These are phyloP conservation scores for Hyperoodon ampullatus DNA, from an alignment of 2,113 vertebrate genomes.

Conservation along the genomic window DNA sequence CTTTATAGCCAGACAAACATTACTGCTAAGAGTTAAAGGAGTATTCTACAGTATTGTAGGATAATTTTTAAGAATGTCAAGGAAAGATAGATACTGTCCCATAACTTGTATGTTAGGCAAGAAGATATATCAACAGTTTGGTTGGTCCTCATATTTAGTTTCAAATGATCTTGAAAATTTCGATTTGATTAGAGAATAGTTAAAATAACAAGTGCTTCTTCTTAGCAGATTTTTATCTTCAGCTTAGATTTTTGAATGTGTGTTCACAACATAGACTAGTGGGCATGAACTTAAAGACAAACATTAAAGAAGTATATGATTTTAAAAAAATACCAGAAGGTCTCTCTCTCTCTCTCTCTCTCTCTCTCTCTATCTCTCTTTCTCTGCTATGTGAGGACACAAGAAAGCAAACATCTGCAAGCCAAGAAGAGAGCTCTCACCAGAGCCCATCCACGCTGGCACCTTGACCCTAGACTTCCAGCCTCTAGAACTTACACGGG, in stretches of 20 bases:
- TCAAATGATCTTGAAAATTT: neutral
- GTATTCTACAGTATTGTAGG: neutral
- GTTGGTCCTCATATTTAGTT: neutral
- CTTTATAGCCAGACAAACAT: neutral
- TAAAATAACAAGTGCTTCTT: neutral
- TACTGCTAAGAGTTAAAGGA: neutral
- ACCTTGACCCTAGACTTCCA: too few species aligned
- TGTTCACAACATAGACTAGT: neutral
- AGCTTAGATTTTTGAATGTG: neutral
- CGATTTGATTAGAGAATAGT: neutral
- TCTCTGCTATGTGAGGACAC: too few species aligned
- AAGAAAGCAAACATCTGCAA: too few species aligned
- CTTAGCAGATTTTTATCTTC: neutral
- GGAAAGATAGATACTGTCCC: too few species aligned
- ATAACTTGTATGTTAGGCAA: neutral
- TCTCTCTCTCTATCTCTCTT: too few species aligned
- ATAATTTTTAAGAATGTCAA: neutral
- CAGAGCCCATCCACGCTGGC: too few species aligned
- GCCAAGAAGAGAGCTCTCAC: too few species aligned
- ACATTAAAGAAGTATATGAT: neutral
- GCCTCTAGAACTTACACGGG: too few species aligned
- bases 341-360: too few species aligned
- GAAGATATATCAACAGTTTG: neutral
- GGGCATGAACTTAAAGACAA: neutral
- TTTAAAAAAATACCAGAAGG: neutral